Base-by-base conservation (phyloP, 2,888 invertebrate genomes). In the Rhamnusium bicolor region DNA sequence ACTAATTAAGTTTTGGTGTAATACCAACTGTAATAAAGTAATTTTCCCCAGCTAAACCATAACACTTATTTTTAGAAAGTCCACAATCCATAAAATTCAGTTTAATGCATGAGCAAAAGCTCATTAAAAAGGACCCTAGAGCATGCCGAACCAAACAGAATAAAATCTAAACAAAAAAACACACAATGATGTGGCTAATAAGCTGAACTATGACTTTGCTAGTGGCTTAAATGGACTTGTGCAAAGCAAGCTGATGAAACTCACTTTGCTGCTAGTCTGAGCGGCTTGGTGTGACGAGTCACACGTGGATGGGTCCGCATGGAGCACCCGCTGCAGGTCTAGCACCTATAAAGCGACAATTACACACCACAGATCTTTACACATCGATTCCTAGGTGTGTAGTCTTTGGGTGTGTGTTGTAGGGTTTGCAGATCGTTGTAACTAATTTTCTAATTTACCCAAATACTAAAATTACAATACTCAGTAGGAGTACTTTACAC, bases 261-360 rank as follows among this genome's bases (percentile, higher is more conserved):
- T 82, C 81, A 82, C 82, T 81, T 82, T 89, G 84, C 85, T 85
- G 82, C 85, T 85, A 84, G 86, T 88, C 87, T 89, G 88, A 86
- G 90, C 89, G 88, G 91, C 91, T 78, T 86, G 83, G 79, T 85
- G 84, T 80, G 85, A 90, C 88, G 86, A 88, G 88, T 91, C 90
- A 88, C 89, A 87, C 88, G 91, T 89, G 88, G 89, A 88, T 88
- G 92, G 92, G 89, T 92, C 93, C 82, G 94, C 94, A 90, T 94
- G 94, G 89, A 94, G 92, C 87, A 93, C 94, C 89, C 94, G 92
- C 90, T 93, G 92, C 88, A 94, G 91, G 90, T 94, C 94, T 92
- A 94, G 91, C 90, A 94, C 94, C 94, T 94, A 91, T 87, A 89
- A 79, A 87, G 86, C 86, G 82, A 85, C 82, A 86, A 82, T 78